Conservation (phyloP, 2,888 invertebrate species). For the Sesamia inferens region DNA sequence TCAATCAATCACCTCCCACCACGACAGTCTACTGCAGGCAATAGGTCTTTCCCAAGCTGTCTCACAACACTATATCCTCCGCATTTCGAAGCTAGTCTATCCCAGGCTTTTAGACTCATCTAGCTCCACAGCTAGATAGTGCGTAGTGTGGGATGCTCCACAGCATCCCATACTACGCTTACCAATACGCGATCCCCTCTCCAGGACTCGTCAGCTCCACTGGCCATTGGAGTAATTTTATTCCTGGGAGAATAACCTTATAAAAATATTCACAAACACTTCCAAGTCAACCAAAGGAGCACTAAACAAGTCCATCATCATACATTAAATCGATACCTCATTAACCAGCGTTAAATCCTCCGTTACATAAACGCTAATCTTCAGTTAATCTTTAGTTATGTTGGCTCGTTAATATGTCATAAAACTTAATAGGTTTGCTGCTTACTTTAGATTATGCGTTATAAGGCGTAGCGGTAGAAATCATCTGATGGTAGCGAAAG, state of each 20-base stretch:
- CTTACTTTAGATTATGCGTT: conserved; percentile 55
- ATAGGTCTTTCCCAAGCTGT: background rate
- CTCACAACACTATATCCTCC: background rate
- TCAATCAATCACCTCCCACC: background rate
- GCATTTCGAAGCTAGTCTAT: background rate
- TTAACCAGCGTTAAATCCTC: conserved; percentile 53
- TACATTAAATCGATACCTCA: conserved; percentile 40
- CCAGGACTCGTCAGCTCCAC: background rate
- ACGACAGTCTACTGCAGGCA: background rate
- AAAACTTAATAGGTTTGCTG: conserved; percentile 55
- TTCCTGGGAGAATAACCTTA: background rate
- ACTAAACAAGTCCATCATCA: conserved; percentile 26
- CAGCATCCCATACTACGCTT: background rate
- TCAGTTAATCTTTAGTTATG: conserved; percentile 67
- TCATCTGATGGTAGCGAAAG: conserved; percentile 52
- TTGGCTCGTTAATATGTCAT: conserved; percentile 63
- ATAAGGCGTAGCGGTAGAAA: conserved; percentile 32
- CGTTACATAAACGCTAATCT: conserved; percentile 62
- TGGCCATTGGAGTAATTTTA: background rate
- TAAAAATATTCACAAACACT: background rate
- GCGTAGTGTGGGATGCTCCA: too few relatives aligned
- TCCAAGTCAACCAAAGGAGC: conserved; percentile 14
- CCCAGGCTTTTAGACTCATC: background rate
- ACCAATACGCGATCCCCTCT: too few relatives aligned
- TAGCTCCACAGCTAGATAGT: too few relatives aligned